Evolutionary conservation across 1,140 invertebrate genomes (phyloP), one percentile per base, ranked within the genome.

Genomic region (Geopemphigus sp.): DNA sequence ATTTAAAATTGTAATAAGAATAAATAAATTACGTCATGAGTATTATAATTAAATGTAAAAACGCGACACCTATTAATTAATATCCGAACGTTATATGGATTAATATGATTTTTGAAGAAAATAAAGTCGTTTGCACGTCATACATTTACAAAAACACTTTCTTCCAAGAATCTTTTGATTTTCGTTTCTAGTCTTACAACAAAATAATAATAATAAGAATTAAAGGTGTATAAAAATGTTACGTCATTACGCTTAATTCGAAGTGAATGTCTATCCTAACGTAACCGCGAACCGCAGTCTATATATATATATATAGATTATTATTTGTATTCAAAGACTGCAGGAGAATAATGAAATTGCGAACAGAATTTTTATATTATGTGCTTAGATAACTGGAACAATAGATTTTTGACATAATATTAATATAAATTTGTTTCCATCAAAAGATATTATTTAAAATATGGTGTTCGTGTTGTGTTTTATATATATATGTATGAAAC

Each of bases 321-420:
- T 78, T 78, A 61, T 47, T n/a, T n/a, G 17, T 54, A 72, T 61
- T 61, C 57, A 78, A 78, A 50, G 74, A 39, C 32, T 39, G 32
- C 32, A 39, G 74, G 22, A 47, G 57, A 61, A 61, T 78, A 78
- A 78, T 78, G 39, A 47, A 50, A 63, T 78, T 78, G 74, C 61
- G 57, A 78, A 78, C 57, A 10, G 26, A 78, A 63, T 63, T 78
- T 50, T 61, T 78, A 26, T 78, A 11, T 32, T 53, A 53, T 45
- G 19, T 61, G 14, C 57, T 78, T 78, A 78, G 74, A 32, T 63
- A 78, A 78, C 74, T 63, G 74, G 39, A 78, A 78, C 74, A 78
- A 78, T 78, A 78, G 57, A 47, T 29, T 5, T 19, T 59, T 45
- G 72, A 76, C 72, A 54, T 76, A 76, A 76, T 59, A 14, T 6